Conservation (phyloP, 2,797 vertebrate genomes). For the Halcyon leucocephala region DNA sequence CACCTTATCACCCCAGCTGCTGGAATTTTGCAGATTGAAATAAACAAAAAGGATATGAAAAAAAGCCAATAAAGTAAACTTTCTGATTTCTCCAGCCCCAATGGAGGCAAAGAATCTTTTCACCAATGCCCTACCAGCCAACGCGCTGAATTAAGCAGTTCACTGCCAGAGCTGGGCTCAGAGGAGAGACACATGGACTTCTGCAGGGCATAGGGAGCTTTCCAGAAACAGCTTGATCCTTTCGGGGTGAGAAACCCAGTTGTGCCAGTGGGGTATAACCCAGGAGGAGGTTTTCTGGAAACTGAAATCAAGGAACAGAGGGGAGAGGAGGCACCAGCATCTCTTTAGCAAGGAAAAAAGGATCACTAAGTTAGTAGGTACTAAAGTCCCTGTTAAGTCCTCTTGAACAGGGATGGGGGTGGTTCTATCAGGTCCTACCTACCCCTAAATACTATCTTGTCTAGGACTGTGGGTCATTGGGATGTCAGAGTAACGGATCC, state of each 20-base stretch:
- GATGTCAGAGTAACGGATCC: background rate
- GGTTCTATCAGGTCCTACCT: background rate
- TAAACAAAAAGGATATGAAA: background rate
- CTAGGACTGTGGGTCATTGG: background rate
- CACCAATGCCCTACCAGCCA: background rate
- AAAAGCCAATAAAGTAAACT: background rate
- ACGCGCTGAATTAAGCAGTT: background rate
- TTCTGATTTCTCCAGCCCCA: background rate
- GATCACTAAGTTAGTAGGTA: background rate
- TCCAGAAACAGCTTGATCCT: background rate
- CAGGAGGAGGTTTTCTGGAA: background rate
- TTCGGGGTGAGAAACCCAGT: background rate
- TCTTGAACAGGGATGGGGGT: background rate
- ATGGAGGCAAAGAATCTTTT: background rate
- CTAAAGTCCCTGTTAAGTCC: background rate
- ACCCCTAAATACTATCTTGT: background rate
- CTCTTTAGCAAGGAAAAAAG: background rate
- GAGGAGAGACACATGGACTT: fast-evolving
- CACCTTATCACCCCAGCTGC: fast-evolving
- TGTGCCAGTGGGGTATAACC: background rate
- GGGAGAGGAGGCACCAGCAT: background rate
- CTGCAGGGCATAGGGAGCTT: background rate
- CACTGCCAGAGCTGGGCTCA: fast-evolving
- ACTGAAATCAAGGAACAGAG: background rate
- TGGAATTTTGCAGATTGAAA: background rate